Conservation (phyloP, 2,113 vertebrate species). For the Jaculus jaculus region DNA sequence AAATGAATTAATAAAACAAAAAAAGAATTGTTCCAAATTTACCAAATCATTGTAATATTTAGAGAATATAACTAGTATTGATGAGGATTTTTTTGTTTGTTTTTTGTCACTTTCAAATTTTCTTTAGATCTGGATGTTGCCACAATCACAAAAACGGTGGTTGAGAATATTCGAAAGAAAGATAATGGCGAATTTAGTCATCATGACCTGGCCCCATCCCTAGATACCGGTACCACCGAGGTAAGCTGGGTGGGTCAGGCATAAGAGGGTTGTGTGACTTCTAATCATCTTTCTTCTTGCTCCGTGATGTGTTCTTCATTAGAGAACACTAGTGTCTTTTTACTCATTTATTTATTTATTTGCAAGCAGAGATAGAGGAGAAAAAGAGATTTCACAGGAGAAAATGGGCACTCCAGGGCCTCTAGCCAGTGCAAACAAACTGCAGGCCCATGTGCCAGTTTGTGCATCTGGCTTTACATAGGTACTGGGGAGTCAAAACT, state of each 20-base stretch:
- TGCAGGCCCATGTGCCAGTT: no score
- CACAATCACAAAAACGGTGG: conserved; percentile 93
- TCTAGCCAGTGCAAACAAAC: no score
- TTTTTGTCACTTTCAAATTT: conserved; percentile 57
- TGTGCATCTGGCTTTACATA: no score
- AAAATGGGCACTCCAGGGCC: no score
- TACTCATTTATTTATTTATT: no score
- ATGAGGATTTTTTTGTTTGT: not conserved
- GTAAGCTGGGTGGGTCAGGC: conserved; percentile 70
- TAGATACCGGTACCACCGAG: conserved; percentile 88
- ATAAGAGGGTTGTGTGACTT: not conserved
- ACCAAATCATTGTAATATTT: conserved; percentile 7
- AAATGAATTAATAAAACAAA: no score
- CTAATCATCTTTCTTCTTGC: not conserved
- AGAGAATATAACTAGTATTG: conserved; percentile 34
- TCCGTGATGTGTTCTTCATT: not conserved
- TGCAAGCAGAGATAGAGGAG: no score
- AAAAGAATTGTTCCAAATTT: not conserved
- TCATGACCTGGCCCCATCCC: conserved; percentile 85
- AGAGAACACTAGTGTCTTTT: not conserved
- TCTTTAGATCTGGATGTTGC: conserved; percentile 89
- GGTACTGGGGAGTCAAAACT: no score
- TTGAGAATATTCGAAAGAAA: conserved; percentile 92
- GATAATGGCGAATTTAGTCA: conserved; percentile 90
- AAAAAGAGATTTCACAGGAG: no score